phyloP scores from a whole-genome alignment of 2,113 vertebrate genomes.

The Meles meles region DNA sequence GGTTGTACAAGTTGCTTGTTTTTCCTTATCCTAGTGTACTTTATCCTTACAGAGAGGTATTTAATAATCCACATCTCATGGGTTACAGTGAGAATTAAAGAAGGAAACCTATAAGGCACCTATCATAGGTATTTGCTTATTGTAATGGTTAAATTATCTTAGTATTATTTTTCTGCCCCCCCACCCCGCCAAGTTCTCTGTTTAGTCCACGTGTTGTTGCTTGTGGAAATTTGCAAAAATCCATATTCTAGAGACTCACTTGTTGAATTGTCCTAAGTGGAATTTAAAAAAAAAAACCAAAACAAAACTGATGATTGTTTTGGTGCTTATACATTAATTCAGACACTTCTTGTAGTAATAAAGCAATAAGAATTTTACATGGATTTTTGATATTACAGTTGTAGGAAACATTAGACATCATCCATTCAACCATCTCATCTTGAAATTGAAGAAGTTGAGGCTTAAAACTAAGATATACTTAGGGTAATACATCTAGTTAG shows the following conservation, averaged over 20 bases:
- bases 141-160: not conserved
- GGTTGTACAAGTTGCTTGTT: not conserved
- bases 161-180: not conserved
- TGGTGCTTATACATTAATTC: not conserved
- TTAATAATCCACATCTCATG: not conserved
- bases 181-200: not conserved
- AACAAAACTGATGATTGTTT: not conserved
- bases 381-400: not conserved
- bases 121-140: not conserved
- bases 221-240: not conserved
- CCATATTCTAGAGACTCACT: not conserved
- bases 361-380: not conserved
- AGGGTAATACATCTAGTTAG: not conserved
- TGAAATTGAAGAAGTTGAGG: not conserved
- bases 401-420: not conserved
- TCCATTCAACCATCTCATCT: not conserved
- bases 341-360: not conserved
- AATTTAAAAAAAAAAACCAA: not conserved
- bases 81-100: not conserved
- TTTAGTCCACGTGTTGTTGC: not conserved
- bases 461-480: not conserved
- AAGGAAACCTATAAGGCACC: not conserved
- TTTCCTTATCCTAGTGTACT: not conserved
- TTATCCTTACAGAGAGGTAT: not conserved
- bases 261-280: not conserved